Evolutionary conservation across 2,797 vertebrate species (phyloP).

Genomic region (Perdix hodgsoniae): DNA sequence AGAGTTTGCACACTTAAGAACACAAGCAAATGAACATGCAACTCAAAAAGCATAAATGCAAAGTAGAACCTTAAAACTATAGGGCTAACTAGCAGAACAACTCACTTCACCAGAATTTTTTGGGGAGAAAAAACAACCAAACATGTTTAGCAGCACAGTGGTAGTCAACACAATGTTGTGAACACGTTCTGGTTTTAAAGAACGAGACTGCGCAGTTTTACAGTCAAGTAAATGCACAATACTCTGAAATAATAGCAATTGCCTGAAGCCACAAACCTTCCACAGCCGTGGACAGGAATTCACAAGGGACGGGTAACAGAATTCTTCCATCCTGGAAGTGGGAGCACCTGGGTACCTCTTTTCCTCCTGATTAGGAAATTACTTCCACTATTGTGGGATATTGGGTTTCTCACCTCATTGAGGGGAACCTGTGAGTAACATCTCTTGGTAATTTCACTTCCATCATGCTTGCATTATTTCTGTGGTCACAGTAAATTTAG

Average conservation of each 20-base stretch:
- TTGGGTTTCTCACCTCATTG: not conserved
- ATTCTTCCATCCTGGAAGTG: not conserved
- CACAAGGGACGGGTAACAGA: not conserved
- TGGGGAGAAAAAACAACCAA: not conserved
- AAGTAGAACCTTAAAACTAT: not conserved
- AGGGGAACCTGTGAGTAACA: rapidly evolving
- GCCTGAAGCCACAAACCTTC: not conserved
- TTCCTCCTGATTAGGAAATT: not conserved
- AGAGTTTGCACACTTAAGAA: not conserved
- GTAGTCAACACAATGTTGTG: not conserved
- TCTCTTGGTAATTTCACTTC: not conserved
- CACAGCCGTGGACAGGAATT: not conserved
- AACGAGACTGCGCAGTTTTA: not conserved
- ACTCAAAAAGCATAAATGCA: not conserved
- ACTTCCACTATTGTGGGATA: rapidly evolving
- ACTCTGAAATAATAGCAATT: not conserved
- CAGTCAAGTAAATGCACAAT: not conserved
- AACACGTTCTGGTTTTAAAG: not conserved
- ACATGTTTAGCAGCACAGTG: not conserved
- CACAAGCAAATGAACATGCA: rapidly evolving
- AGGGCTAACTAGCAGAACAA: not conserved
- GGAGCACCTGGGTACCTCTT: rapidly evolving
- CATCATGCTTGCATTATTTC: rapidly evolving
- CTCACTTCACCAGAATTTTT: not conserved
- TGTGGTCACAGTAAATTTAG: not conserved